Conservation (phyloP, 2,113 vertebrate species). For the Gallinago media region DNA sequence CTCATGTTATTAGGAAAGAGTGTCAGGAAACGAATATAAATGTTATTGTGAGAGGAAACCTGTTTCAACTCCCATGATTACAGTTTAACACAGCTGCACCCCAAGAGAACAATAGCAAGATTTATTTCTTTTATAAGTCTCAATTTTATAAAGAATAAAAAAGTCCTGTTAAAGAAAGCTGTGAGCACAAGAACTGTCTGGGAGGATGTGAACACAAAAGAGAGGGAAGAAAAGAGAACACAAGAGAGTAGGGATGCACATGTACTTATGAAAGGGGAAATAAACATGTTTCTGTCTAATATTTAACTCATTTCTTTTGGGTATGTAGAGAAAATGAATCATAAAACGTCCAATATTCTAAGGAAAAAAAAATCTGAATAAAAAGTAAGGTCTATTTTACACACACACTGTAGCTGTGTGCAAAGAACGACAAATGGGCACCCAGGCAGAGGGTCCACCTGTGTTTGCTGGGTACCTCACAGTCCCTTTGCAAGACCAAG, state of each 20-base stretch:
- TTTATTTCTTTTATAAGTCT: constrained; percentile 70
- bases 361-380: not conserved
- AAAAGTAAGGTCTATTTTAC: not conserved
- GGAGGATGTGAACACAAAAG: not conserved
- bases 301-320: not conserved
- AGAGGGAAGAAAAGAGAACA: not conserved
- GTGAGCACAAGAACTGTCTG: not conserved
- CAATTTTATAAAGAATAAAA: constrained; percentile 43
- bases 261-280: not conserved
- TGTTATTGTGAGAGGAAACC: constrained; percentile 65
- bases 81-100: constrained; percentile 58
- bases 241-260: not conserved
- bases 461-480: not conserved
- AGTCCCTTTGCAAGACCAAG: not conserved
- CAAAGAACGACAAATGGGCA: not conserved
- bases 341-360: not conserved
- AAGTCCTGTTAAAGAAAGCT: constrained; percentile 28
- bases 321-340: not conserved
- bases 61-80: constrained; percentile 58
- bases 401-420: fast-evolving
- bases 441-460: not conserved
- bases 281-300: not conserved
- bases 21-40: constrained; percentile 64
- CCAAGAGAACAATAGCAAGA: constrained; percentile 54
- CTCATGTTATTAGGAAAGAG: constrained; percentile 52